Evolutionary conservation across 2,113 vertebrate species (phyloP).

Genomic region (Poeciliopsis occidentalis): DNA sequence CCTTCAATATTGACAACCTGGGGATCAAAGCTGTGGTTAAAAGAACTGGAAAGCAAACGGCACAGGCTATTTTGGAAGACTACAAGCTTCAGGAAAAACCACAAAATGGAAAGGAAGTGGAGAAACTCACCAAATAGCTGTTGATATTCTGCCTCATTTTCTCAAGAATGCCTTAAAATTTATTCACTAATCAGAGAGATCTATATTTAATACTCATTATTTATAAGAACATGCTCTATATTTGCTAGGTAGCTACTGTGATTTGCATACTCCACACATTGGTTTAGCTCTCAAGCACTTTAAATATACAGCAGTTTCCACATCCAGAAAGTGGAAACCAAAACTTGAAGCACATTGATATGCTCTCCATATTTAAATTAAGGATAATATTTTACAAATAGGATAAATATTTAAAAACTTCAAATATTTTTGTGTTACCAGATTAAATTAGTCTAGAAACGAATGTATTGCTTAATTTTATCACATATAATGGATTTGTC

Average conservation of each 20-base stretch:
- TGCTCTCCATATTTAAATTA: not conserved
- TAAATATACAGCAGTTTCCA: conserved; percentile 37
- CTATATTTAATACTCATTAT: conserved; percentile 60
- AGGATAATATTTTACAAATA: too few species aligned
- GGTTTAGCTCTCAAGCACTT: conserved; percentile 59
- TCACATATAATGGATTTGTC: conserved; percentile 6
- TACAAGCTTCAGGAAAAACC: conserved; percentile 83
- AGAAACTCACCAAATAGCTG: conserved; percentile 62
- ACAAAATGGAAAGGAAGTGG: conserved; percentile 54
- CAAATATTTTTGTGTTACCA: not conserved
- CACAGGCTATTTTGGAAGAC: conserved; percentile 89
- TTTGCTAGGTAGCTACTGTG: conserved; percentile 35
- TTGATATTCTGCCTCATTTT: not conserved
- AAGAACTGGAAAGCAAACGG: conserved; percentile 91
- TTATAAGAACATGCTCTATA: conserved; percentile 47
- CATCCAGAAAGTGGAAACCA: conserved; percentile 9
- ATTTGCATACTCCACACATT: conserved; percentile 49
- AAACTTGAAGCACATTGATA: conserved; percentile 7
- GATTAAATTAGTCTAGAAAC: not conserved
- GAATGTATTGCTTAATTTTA: not conserved
- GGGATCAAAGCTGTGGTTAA: conserved; percentile 95
- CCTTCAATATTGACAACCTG: conserved; percentile 94
- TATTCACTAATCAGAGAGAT: conserved; percentile 48
- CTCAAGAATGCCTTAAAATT: conserved; percentile 60
- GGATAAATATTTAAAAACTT: too few species aligned